A percentile compares a stretch with the other conserved stretches of the same genome.
Evolutionary conservation across 2,888 invertebrate species (phyloP).

Genomic region (Epicampocera succincta): DNA sequence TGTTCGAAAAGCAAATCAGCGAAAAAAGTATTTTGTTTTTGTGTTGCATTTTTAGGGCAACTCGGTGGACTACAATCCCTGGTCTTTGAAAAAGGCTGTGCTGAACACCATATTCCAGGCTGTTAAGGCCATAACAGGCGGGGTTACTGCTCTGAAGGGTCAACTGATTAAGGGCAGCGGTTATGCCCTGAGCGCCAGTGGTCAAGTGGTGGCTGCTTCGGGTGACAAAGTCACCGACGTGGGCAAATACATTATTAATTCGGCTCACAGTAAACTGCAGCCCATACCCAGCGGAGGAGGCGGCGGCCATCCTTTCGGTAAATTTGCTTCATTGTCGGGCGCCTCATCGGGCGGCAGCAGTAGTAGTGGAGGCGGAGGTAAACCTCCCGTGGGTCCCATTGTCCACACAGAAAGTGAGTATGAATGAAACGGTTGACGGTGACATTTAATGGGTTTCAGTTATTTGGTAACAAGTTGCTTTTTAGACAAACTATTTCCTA

Average conservation of each 20-base stretch:
- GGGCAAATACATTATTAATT: constrained; percentile 90
- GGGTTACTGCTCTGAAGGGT: constrained; percentile 93
- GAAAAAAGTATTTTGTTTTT: too few species aligned
- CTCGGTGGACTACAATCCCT: constrained; percentile 84
- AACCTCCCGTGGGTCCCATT: constrained; percentile 73
- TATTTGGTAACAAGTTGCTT: background rate
- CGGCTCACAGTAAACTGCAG: constrained; percentile 85
- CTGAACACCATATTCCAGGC: constrained; percentile 92
- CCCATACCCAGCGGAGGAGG: constrained; percentile 73
- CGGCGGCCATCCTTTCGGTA: constrained; percentile 75
- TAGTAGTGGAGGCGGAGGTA: constrained; percentile 67
- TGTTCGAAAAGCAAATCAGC: too few species aligned
- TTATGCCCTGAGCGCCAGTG: constrained; percentile 85
- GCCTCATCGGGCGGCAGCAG: constrained; percentile 79
- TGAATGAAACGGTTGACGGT: constrained; percentile 7
- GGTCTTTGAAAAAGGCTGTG: constrained; percentile 91
- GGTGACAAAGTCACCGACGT: constrained; percentile 91
- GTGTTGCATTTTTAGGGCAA: constrained; percentile 75
- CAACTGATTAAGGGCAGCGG: constrained; percentile 93
- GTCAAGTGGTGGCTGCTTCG: constrained; percentile 87
- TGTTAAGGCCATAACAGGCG: constrained; percentile 93
- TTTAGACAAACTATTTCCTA: background rate
- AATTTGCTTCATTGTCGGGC: constrained; percentile 78
- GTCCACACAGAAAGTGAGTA: constrained; percentile 81
- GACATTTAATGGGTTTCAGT: background rate